Percentiles rank a stretch among this genome's conserved stretches.
phyloP scores from a whole-genome alignment of 2,797 vertebrate species.

The Acipenser oxyrinchus region DNA sequence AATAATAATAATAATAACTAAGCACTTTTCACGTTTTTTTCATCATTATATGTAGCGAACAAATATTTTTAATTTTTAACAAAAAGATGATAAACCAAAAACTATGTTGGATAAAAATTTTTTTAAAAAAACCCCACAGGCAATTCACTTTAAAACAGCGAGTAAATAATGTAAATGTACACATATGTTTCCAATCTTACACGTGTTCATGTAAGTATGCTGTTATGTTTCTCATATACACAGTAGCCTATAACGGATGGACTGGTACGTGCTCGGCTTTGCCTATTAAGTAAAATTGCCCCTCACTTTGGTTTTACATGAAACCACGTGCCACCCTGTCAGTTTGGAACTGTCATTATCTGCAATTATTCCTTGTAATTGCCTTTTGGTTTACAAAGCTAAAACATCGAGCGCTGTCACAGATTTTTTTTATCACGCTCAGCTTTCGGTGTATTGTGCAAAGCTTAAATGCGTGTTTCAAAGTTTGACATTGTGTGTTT shows the following conservation, averaged over 20 bases:
- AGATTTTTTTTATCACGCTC: conserved; percentile 25
- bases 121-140: no score
- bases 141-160: no score
- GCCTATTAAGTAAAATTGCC: conserved; percentile 7
- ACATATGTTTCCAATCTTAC: no score
- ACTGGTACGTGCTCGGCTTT: conserved; percentile 10
- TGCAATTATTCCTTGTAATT: conserved; percentile 34
- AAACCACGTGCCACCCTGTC: conserved; percentile 23
- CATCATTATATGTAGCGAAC: no score
- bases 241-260: background rate
- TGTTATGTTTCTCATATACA: background rate
- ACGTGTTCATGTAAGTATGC: no score
- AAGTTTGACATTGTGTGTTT: background rate
- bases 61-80: no score
- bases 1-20: no score
- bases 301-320: conserved; percentile 22
- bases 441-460: conserved; percentile 8
- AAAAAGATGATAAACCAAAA: no score
- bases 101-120: no score
- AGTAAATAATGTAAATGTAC: no score
- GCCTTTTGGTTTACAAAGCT: conserved; percentile 32
- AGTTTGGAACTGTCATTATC: conserved; percentile 30
- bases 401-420: conserved; percentile 23
- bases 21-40: no score
- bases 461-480: background rate